Evolutionary conservation across 1,140 invertebrate genomes (phyloP).

Genomic region (Geopemphigus sp.): DNA sequence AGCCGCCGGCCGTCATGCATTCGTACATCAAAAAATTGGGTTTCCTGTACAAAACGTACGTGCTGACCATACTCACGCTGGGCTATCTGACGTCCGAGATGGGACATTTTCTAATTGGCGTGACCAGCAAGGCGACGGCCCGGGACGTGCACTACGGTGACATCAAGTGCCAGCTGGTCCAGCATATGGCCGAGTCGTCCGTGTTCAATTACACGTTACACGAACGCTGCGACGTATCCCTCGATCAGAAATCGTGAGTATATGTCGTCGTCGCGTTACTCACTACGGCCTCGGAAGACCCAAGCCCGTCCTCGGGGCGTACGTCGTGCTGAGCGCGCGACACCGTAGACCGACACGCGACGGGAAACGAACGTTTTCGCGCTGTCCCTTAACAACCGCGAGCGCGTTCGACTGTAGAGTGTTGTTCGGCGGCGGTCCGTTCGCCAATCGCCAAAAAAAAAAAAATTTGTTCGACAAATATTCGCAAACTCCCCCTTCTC

Average conservation of each 20-base stretch:
- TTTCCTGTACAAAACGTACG: slow-evolving; percentile 72
- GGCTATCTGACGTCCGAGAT: slow-evolving; percentile 81
- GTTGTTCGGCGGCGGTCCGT: too few relatives aligned
- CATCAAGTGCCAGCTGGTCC: slow-evolving; percentile 71
- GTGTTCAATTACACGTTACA: slow-evolving; percentile 49
- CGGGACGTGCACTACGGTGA: slow-evolving; percentile 85
- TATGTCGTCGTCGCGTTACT: too few relatives aligned
- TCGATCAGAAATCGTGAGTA: slow-evolving; percentile 45
- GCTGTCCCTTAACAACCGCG: too few relatives aligned
- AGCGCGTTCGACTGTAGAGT: too few relatives aligned
- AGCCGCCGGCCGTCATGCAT: slow-evolving; percentile 52
- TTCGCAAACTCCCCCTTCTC: too few relatives aligned
- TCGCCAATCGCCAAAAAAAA: too few relatives aligned
- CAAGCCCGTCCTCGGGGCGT: too few relatives aligned
- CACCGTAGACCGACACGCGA: too few relatives aligned
- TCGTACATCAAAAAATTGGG: slow-evolving; percentile 63
- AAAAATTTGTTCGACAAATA: too few relatives aligned
- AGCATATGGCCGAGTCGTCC: slow-evolving; percentile 12
- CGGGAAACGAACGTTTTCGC: slow-evolving; percentile 10
- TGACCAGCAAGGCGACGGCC: slow-evolving; percentile 79
- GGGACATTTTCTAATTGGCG: slow-evolving; percentile 83
- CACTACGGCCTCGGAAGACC: too few relatives aligned
- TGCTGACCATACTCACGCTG: slow-evolving; percentile 71
- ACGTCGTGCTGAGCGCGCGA: too few relatives aligned
- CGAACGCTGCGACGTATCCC: slow-evolving; percentile 36